Evolutionary conservation across 2,797 vertebrate species (phyloP).

Genomic region (Bucorvus abyssinicus): DNA sequence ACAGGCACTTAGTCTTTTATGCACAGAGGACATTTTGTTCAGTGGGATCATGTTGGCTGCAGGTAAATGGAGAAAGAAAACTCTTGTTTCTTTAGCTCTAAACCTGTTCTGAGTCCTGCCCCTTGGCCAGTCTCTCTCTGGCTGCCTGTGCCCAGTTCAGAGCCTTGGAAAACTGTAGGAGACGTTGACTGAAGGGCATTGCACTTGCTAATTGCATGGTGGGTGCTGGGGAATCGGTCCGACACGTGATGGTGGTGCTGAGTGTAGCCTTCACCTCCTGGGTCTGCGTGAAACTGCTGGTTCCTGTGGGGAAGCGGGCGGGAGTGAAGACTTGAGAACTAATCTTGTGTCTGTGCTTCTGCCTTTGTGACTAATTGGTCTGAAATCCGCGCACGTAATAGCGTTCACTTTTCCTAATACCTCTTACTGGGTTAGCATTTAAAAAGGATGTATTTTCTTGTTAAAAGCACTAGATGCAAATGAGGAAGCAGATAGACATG

Average conservation of each 20-base stretch:
- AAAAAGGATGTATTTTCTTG: constrained; percentile 25
- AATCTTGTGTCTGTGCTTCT: constrained; percentile 32
- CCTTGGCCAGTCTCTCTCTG: background rate
- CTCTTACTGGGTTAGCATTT: constrained; percentile 35
- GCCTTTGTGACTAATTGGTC: constrained; percentile 54
- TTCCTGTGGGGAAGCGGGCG: background rate
- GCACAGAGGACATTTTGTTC: background rate
- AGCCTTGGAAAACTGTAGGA: background rate
- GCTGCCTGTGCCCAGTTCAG: background rate
- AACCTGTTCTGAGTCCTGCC: background rate
- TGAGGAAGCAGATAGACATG: background rate
- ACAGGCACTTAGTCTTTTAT: background rate
- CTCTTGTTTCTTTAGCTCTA: background rate
- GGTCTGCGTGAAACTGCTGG: background rate
- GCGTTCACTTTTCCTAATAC: constrained; percentile 39
- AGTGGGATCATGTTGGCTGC: background rate
- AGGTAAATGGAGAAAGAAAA: background rate
- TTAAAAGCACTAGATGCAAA: background rate
- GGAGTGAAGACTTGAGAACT: background rate
- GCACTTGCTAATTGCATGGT: background rate
- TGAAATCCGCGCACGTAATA: constrained; percentile 43
- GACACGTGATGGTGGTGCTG: background rate
- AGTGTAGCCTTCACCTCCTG: background rate
- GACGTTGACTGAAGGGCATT: background rate
- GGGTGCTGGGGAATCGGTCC: background rate